Base-by-base conservation (phyloP, 1,140 invertebrate species). In the Oedothorax gibbosus region DNA sequence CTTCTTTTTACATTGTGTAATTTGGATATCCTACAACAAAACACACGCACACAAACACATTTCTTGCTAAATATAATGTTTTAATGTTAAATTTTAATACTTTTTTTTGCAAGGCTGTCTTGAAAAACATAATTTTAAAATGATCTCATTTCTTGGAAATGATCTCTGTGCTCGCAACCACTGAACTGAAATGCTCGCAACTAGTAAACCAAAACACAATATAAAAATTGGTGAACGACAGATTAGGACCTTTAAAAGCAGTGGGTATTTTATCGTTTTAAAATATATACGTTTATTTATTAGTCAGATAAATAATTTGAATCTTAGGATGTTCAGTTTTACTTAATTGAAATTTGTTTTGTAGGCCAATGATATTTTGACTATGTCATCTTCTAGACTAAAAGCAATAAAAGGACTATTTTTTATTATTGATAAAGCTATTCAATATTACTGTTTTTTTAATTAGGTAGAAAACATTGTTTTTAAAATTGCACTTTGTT, bases 211-310 rank as follows among this genome's bases (percentile, higher is more conserved):
- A 35, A 35, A 35, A 35, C 35, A 35, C 35, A 35, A 69, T n/a
- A 50, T 10, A 64, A 94, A 92, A 91, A 98, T n/a, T 98, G 97
- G 97, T 96, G 91, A 98, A 98, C 94, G 96, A 98, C 93, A 96
- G 96, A 94, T 95, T 98, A 93, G 95, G 96, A 92, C 96, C 96
- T 90, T 93, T 98, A 88, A 95, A 96, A 93, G 96, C 96, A 93
- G 95, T 97, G 93, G 94, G 94, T 82, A 54, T 50, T 10, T 77
- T 51, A n/a, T 71, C 7, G 6, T 54, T 49, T 69, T 69, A 10
- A 50, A 69, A n/a, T 2, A 18, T 2, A 2, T 11, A 60, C n/a
- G 3, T 60, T 3, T 60, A 14, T 60, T 60, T 60, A n/a, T 60
- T 60, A 60, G n/a, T 11, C 57, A 60, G 12, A n/a, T 14, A 12